Conservation (phyloP, 2,888 invertebrate species). For the Tyria jacobaeae region DNA sequence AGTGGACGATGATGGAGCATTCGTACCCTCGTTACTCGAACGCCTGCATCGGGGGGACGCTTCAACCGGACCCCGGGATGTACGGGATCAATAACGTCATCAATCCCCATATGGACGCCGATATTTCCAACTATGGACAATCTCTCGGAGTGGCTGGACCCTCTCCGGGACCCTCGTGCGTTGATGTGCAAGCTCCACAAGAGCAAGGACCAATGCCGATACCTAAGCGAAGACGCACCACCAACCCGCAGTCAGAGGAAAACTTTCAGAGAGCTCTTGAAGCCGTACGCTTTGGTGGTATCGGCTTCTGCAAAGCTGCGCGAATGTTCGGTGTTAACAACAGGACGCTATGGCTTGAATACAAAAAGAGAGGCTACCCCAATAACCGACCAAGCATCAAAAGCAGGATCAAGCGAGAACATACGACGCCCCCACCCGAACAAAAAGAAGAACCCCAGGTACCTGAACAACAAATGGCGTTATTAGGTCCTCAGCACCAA, state of each 20-base stretch:
- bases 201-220: constrained; percentile 66
- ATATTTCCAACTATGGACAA: constrained; percentile 76
- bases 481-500: constrained; percentile 89
- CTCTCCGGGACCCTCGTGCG: constrained; percentile 72
- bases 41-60: constrained; percentile 88
- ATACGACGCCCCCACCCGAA: constrained; percentile 88
- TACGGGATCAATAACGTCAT: constrained; percentile 85
- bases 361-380: constrained; percentile 94
- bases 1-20: constrained; percentile 95
- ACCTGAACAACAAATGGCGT: constrained; percentile 78
- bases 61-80: constrained; percentile 86
- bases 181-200: constrained; percentile 64
- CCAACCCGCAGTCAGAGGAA: constrained; percentile 93
- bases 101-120: constrained; percentile 73
- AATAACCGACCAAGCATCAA: constrained; percentile 93
- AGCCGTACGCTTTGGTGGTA: constrained; percentile 93
- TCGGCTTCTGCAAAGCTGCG: constrained; percentile 95
- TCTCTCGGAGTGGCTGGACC: constrained; percentile 72
- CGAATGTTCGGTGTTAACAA: constrained; percentile 94
- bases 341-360: constrained; percentile 94
- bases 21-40: constrained; percentile 91
- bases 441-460: constrained; percentile 75
- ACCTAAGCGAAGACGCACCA: constrained; percentile 89
- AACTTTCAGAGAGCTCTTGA: constrained; percentile 93
- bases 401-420: constrained; percentile 90